Evolutionary conservation across 92 coral and sea anemone genomes (phyloP).

Genomic region (Isaurus tuberculatus): DNA sequence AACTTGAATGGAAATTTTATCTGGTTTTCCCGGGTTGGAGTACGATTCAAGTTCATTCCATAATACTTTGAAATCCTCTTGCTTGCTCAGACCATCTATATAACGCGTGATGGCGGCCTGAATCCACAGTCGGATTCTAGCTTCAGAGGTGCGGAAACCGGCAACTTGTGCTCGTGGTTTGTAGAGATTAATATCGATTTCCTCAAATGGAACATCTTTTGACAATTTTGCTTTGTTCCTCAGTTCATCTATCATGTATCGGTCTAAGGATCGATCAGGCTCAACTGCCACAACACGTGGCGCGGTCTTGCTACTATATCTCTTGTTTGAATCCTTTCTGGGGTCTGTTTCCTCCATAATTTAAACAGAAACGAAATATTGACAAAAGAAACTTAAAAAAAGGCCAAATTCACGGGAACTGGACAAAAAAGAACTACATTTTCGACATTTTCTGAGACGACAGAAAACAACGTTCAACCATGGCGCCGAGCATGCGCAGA

Average conservation of each 20-base stretch:
- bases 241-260: slow-evolving; percentile 39
- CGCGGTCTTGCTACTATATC: neutral
- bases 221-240: slow-evolving; percentile 28
- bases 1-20: slow-evolving; percentile 25
- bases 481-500: slow-evolving; percentile 1
- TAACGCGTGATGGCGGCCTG: slow-evolving; percentile 30
- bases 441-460: slow-evolving; percentile 16
- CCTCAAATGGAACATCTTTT: slow-evolving; percentile 39
- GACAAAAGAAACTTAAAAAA: neutral
- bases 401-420: slow-evolving; percentile 14
- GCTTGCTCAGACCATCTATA: slow-evolving; percentile 20
- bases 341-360: slow-evolving; percentile 20
- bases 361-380: neutral
- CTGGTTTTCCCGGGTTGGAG: slow-evolving; percentile 23
- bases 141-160: slow-evolving; percentile 34
- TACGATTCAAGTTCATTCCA: slow-evolving; percentile 43
- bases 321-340: neutral
- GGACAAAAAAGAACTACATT: slow-evolving; percentile 16
- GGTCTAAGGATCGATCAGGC: slow-evolving; percentile 12
- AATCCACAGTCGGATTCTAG: slow-evolving; percentile 27
- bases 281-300: slow-evolving; percentile 20
- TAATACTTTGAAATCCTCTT: slow-evolving; percentile 18
- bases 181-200: slow-evolving; percentile 28
- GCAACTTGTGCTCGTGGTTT: slow-evolving; percentile 36
- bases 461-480: slow-evolving; percentile 13